Percentiles rank a stretch among this genome's conserved stretches.
Evolutionary conservation across 2,113 vertebrate species (phyloP).

Genomic region (Octodon degus): DNA sequence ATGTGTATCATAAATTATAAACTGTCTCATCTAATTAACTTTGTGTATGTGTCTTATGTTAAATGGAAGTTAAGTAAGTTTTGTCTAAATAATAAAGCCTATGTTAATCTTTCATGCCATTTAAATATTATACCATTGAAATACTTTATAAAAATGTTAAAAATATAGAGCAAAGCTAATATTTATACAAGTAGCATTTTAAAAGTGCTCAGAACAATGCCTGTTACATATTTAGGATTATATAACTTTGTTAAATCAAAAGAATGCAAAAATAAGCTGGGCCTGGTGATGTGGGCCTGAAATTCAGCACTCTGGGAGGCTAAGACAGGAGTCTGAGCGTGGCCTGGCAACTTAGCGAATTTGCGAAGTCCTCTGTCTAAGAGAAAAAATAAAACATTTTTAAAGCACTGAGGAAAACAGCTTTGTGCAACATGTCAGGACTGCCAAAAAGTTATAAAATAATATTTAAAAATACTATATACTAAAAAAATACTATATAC

Average conservation of each 20-base stretch:
- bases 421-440: not conserved
- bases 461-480: conserved; percentile 11
- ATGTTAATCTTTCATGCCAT: not conserved
- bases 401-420: not conserved
- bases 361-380: not conserved
- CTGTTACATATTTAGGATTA: not conserved
- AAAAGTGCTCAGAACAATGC: not conserved
- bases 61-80: not conserved
- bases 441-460: not conserved
- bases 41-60: not conserved
- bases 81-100: conserved; percentile 9
- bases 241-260: not conserved
- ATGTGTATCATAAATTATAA: not conserved
- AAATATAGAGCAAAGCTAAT: not conserved
- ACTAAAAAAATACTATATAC: not conserved
- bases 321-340: not conserved
- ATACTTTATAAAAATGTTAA: conserved; percentile 9
- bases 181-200: conserved; percentile 21
- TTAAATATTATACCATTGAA: conserved; percentile 13
- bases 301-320: not conserved
- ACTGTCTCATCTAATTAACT: not conserved
- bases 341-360: not conserved
- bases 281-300: not conserved
- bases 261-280: not conserved
- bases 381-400: not conserved